Percentiles rank a stretch among this genome's conserved stretches.
These are phyloP conservation scores for Clinocottus analis DNA, from an alignment of 2,113 vertebrate genomes.

Conservation along the genomic window DNA sequence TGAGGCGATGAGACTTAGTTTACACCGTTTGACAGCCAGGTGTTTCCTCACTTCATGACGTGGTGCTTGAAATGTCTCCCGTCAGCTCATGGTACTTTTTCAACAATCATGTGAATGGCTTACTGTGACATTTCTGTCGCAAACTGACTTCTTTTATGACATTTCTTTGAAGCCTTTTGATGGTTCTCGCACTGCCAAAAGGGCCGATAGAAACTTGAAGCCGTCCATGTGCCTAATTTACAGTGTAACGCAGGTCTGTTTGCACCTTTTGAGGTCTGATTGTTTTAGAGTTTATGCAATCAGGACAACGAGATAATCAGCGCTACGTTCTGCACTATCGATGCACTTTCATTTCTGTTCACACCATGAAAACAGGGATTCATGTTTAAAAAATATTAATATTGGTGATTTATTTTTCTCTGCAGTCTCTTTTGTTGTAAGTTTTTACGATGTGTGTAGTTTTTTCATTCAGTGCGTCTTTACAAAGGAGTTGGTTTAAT, in stretches of 20 bases:
- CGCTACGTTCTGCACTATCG: background rate
- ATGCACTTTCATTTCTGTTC: conserved; percentile 45
- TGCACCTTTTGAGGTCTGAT: background rate
- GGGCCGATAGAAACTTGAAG: conserved; percentile 54
- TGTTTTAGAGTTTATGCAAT: conserved; percentile 25
- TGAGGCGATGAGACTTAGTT: no score
- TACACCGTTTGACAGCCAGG: background rate
- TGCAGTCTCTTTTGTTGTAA: background rate
- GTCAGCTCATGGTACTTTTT: background rate
- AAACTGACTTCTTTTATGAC: background rate
- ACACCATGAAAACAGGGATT: conserved; percentile 27
- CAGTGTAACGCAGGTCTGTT: conserved; percentile 19
- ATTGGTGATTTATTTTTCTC: background rate
- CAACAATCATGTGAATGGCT: background rate
- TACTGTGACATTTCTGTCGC: background rate
- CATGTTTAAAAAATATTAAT: conserved; percentile 9
- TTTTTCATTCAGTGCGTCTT: background rate
- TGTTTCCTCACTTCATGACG: background rate
- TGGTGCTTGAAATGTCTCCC: background rate
- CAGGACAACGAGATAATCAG: conserved; percentile 1
- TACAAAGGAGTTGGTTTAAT: conserved; percentile 5
- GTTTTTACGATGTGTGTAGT: conserved; percentile 2
- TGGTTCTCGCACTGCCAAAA: conserved; percentile 27
- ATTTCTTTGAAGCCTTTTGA: background rate
- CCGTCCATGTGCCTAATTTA: conserved; percentile 61